Percentiles rank a stretch among this genome's conserved stretches.
These are phyloP conservation scores for Bombus confusus DNA, from an alignment of 1,140 invertebrate genomes.

Conservation along the genomic window DNA sequence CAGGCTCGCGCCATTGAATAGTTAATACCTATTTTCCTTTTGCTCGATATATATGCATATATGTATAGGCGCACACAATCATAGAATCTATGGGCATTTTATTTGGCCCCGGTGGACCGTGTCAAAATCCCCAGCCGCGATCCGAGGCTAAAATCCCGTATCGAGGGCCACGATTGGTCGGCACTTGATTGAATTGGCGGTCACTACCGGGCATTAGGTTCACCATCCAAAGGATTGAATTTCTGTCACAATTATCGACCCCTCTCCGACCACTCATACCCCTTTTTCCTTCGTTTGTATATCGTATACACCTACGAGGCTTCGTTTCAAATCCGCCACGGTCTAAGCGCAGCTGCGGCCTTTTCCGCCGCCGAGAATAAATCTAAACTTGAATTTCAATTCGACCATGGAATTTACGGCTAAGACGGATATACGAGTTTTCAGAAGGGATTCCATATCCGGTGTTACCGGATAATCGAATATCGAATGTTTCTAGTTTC, in stretches of 20 bases:
- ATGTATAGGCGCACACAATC: neutral
- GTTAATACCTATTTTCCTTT: conserved; percentile 66
- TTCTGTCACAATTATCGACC: conserved; percentile 72
- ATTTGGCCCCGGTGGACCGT: conserved; percentile 61
- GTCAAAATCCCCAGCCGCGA: conserved; percentile 59
- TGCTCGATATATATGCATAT: conserved; percentile 2
- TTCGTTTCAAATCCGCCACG: conserved; percentile 47
- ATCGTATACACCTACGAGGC: conserved; percentile 1
- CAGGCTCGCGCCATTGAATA: conserved; percentile 51
- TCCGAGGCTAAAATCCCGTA: conserved; percentile 64
- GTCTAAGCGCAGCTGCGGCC: conserved; percentile 63
- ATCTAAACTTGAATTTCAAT: conserved; percentile 39
- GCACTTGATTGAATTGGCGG: conserved; percentile 74
- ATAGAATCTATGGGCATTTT: conserved; percentile 54
- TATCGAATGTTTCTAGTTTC: neutral
- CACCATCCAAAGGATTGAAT: conserved; percentile 71
- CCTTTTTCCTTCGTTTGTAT: conserved; percentile 37
- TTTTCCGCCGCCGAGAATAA: conserved; percentile 48
- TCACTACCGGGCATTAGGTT: conserved; percentile 71
- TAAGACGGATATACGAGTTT: neutral
- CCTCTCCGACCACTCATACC: conserved; percentile 7
- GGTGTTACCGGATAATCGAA: neutral
- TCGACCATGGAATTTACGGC: neutral
- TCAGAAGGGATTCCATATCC: neutral
- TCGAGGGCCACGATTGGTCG: conserved; percentile 68